Percentiles rank a stretch among this genome's conserved stretches.
phyloP scores from a whole-genome alignment of 2,113 vertebrate genomes.

The Kobus ellipsiprymnus region DNA sequence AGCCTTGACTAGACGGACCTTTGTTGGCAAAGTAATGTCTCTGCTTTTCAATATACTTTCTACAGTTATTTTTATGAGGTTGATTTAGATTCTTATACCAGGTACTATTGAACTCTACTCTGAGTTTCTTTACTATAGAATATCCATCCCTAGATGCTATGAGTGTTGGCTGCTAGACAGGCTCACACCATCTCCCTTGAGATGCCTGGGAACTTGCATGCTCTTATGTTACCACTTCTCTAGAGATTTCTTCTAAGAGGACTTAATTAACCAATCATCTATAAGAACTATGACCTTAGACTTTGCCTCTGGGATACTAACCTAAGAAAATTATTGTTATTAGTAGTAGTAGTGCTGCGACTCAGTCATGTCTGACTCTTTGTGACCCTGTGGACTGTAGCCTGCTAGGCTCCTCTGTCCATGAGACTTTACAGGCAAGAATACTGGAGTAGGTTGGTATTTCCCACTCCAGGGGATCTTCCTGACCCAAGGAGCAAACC shows the following conservation, averaged over 20 bases:
- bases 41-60: background rate
- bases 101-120: background rate
- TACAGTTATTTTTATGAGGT: background rate
- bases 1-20: too few relatives aligned
- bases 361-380: background rate
- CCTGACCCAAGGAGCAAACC: background rate
- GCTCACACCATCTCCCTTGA: background rate
- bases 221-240: background rate
- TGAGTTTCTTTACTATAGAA: background rate
- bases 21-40: too few relatives aligned
- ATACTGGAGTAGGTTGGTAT: background rate
- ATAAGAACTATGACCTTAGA: background rate
- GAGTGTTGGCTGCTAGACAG: background rate
- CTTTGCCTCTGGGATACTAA: background rate
- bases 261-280: background rate
- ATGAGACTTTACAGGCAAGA: background rate
- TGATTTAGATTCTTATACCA: background rate
- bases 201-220: background rate
- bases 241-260: background rate
- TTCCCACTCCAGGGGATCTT: background rate
- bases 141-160: background rate
- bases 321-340: background rate
- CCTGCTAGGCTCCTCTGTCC: background rate
- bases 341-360: background rate
- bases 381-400: background rate